Evolutionary conservation across 53 echinoderm and acorn worm genomes (phyloP).

Genomic region (Paracentrotus lividus): DNA sequence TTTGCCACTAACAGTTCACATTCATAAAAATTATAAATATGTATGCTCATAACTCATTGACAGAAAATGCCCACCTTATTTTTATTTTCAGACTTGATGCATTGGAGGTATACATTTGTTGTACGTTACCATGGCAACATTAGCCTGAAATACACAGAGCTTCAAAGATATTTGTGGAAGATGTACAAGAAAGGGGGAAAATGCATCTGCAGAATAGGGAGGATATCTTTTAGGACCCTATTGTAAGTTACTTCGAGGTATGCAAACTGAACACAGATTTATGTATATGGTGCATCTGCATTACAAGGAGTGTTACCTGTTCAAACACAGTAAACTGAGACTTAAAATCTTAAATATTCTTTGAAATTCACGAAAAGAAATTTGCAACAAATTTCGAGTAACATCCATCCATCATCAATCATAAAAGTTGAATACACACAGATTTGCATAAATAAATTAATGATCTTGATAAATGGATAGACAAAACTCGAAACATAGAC

Average conservation of each 20-base stretch:
- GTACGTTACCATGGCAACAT: background rate
- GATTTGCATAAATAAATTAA: background rate
- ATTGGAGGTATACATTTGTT: background rate
- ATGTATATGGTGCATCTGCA: background rate
- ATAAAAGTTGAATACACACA: conserved; percentile 12
- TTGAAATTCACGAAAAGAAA: background rate
- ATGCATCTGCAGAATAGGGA: too few species aligned
- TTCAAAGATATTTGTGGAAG: background rate
- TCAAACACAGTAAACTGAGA: background rate
- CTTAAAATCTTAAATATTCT: background rate
- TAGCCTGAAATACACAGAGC: background rate
- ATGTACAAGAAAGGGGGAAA: background rate
- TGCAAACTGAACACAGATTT: too few species aligned
- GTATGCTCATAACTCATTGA: background rate
- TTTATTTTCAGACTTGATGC: background rate
- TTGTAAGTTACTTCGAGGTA: background rate
- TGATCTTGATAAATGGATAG: background rate
- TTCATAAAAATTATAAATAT: background rate
- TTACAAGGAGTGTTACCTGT: background rate
- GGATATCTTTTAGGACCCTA: background rate
- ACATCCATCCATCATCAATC: background rate
- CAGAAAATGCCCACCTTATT: background rate
- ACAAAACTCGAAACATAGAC: background rate
- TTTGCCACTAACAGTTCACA: background rate
- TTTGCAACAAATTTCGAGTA: background rate